These are phyloP conservation scores for Pleuronectes platessa DNA, from an alignment of 2,113 vertebrate genomes.

Conservation along the genomic window DNA sequence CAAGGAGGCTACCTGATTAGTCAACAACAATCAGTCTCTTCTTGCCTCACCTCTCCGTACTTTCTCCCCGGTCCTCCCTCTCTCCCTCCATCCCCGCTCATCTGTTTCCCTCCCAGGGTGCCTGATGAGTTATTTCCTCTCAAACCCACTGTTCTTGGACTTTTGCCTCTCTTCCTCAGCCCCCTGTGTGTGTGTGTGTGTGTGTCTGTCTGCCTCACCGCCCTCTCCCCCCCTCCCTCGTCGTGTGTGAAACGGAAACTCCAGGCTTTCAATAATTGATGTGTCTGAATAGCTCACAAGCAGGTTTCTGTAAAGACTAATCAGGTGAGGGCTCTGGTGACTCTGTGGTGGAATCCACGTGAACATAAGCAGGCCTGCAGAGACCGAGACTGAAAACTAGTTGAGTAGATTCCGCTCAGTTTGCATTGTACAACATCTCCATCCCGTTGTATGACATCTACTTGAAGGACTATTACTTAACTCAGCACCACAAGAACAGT, in stretches of 20 bases:
- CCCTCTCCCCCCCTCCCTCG: conserved; percentile 36
- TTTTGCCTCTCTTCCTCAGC: conserved; percentile 22
- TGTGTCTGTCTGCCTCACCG: conserved; percentile 22
- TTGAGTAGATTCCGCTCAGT: background rate
- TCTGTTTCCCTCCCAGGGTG: conserved; percentile 62
- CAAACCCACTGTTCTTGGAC: conserved; percentile 44
- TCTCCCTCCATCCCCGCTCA: conserved; percentile 67
- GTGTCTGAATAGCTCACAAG: conserved; percentile 84
- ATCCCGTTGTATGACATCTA: background rate
- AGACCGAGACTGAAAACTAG: background rate
- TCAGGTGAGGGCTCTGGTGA: conserved; percentile 68
- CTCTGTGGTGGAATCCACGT: conserved; percentile 50
- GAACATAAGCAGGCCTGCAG: conserved; percentile 30
- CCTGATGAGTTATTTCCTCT: conserved; percentile 51
- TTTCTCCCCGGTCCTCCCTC: conserved; percentile 46
- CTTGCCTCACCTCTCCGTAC: conserved; percentile 56
- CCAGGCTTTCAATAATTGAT: conserved; percentile 83
- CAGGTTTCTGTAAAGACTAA: conserved; percentile 80
- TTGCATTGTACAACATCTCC: background rate
- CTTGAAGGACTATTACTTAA: background rate
- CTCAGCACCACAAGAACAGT: too few species aligned
- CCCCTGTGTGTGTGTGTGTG: background rate
- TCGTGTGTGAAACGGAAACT: conserved; percentile 80
- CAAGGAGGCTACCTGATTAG: conserved; percentile 11
- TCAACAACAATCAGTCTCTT: conserved; percentile 34